A percentile compares a stretch with the other conserved stretches of the same genome.
These are phyloP conservation scores for Sebastes paucispinis DNA, from an alignment of 2,797 vertebrate genomes.

Conservation along the genomic window DNA sequence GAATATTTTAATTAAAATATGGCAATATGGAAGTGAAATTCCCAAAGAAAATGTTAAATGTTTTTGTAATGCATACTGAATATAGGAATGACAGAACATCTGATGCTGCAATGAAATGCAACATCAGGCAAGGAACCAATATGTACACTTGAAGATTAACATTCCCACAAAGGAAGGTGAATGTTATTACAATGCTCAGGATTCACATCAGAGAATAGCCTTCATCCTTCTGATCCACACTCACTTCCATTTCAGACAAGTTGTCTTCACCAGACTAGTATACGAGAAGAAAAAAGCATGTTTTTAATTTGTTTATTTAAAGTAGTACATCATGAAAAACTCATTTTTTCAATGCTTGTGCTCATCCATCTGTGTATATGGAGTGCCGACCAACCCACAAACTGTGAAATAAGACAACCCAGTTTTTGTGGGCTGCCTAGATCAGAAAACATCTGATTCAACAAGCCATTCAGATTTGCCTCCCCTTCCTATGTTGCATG, in stretches of 20 bases:
- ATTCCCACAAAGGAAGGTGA: not conserved
- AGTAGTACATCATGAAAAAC: no score
- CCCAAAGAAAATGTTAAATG: not conserved
- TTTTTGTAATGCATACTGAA: not conserved
- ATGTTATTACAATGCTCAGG: not conserved
- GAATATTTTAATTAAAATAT: constrained; percentile 7
- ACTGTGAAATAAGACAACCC: no score
- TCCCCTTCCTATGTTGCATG: no score
- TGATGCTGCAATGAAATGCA: not conserved
- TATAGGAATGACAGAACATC: not conserved
- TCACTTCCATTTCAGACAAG: not conserved
- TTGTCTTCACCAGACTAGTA: not conserved
- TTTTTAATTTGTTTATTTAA: no score
- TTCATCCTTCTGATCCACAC: not conserved
- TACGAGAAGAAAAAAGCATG: no score
- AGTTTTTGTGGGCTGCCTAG: no score
- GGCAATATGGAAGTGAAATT: not conserved
- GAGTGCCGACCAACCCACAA: no score
- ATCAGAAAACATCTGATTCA: no score
- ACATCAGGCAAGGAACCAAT: not conserved
- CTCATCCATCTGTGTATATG: no score
- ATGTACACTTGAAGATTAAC: not conserved
- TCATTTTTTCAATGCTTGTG: not conserved
- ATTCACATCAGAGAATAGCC: not conserved
- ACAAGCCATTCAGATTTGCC: no score